phyloP scores from a whole-genome alignment of 2,797 vertebrate genomes.

The Octomys mimax region DNA sequence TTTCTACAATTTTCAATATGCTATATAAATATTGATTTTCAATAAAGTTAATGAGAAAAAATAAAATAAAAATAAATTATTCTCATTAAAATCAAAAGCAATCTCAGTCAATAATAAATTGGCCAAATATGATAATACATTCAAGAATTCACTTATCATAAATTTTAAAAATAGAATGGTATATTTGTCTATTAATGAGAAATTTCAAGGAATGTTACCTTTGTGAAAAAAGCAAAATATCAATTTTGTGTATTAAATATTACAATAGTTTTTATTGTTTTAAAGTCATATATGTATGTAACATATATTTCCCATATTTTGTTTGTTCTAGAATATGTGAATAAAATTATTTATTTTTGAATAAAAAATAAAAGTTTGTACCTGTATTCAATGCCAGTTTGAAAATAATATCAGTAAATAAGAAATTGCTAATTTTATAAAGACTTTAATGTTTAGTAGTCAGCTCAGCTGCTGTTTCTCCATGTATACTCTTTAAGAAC shows the following conservation, averaged over 20 bases:
- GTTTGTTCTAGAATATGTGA: no score
- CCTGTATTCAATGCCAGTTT: neutral
- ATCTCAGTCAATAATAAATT: neutral
- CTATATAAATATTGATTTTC: no score
- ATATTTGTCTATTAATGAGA: neutral
- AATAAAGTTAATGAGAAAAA: no score
- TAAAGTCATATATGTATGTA: no score
- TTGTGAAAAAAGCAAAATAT: neutral
- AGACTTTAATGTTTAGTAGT: neutral
- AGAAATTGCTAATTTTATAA: neutral
- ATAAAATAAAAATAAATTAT: neutral
- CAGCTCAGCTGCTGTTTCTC: neutral
- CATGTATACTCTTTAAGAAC: neutral
- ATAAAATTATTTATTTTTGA: no score
- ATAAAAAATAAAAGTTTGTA: neutral
- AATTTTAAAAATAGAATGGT: neutral
- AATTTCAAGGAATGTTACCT: neutral
- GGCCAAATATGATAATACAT: neutral
- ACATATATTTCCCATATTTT: no score
- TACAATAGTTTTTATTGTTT: neutral
- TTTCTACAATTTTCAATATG: no score
- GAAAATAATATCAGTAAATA: neutral
- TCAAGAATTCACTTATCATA: neutral
- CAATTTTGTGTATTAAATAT: neutral
- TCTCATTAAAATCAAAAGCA: neutral